Evolutionary conservation across 2,797 vertebrate species (phyloP).

Genomic region (Yasuhikotakia modesta): DNA sequence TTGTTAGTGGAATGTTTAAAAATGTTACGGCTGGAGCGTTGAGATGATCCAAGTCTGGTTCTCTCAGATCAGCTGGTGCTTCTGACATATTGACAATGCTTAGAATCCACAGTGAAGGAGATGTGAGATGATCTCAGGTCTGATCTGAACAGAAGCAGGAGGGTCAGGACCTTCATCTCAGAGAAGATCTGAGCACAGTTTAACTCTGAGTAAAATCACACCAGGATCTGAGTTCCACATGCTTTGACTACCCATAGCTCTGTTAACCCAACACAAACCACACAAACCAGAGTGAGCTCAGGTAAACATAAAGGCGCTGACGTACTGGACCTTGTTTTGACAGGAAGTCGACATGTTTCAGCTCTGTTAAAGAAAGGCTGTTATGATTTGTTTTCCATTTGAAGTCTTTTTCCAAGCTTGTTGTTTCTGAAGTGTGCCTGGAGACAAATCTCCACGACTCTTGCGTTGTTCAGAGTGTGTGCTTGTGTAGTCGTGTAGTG

Average conservation of each 20-base stretch:
- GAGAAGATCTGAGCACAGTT: background rate
- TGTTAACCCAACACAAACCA: slow-evolving; percentile 9
- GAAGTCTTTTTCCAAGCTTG: slow-evolving; percentile 1
- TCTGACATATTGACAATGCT: slow-evolving; percentile 61
- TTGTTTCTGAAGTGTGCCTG: background rate
- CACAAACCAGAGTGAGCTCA: background rate
- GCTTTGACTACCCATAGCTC: background rate
- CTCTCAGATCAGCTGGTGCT: slow-evolving; percentile 73
- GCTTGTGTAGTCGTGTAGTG: slow-evolving; percentile 25
- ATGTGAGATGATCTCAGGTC: slow-evolving; percentile 69
- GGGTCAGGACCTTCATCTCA: background rate
- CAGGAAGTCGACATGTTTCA: background rate
- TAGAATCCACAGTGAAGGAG: slow-evolving; percentile 63
- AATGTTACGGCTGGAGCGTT: slow-evolving; percentile 19
- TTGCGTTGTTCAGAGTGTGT: slow-evolving; percentile 17
- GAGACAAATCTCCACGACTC: slow-evolving; percentile 6
- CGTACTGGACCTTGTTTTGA: slow-evolving; percentile 1
- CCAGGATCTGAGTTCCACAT: background rate
- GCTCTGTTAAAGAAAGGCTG: background rate
- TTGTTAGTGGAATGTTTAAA: too few species aligned
- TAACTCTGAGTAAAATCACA: background rate
- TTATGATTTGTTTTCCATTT: slow-evolving; percentile 1
- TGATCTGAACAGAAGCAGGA: slow-evolving; percentile 24
- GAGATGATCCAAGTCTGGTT: slow-evolving; percentile 63
- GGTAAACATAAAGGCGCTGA: background rate